Conservation (phyloP, 2,888 invertebrate genomes). For the Noctua janthe region DNA sequence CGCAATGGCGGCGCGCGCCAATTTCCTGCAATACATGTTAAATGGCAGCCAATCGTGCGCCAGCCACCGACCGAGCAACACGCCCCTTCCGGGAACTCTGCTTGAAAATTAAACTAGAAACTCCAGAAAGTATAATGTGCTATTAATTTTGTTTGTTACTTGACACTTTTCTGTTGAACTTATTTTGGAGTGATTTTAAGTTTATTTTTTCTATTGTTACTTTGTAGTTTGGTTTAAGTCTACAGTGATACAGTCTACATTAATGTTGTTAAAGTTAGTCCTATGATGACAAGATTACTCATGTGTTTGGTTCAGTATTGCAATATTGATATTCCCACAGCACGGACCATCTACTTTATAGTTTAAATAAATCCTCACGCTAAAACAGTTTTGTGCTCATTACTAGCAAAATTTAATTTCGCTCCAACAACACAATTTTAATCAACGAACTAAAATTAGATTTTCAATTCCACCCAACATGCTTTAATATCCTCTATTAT, state of each 20-base stretch:
- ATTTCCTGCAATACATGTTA: constrained; percentile 83
- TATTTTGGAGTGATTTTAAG: constrained; percentile 6
- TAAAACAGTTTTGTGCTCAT: constrained; percentile 10
- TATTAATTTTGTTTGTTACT: constrained; percentile 49
- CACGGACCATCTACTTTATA: background rate
- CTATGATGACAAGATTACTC: background rate
- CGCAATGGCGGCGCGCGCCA: constrained; percentile 76
- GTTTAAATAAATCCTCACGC: background rate
- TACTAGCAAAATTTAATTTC: constrained; percentile 33
- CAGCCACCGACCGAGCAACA: constrained; percentile 55
- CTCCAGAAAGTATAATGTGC: constrained; percentile 39
- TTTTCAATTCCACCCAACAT: constrained; percentile 61
- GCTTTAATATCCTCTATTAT: constrained; percentile 64
- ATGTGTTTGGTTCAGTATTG: background rate
- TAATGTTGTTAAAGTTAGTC: background rate
- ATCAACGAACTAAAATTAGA: constrained; percentile 61
- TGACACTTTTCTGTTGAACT: constrained; percentile 30
- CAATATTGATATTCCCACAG: background rate
- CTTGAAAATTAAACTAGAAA: constrained; percentile 53
- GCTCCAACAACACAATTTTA: constrained; percentile 48
- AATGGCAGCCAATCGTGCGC: constrained; percentile 78
- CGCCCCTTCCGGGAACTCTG: constrained; percentile 67
- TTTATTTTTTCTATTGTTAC: constrained; percentile 6
- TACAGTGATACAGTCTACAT: background rate
- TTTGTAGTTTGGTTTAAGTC: background rate